Conservation (phyloP, 2,888 invertebrate genomes). For the Coelogynopora nodosa region DNA sequence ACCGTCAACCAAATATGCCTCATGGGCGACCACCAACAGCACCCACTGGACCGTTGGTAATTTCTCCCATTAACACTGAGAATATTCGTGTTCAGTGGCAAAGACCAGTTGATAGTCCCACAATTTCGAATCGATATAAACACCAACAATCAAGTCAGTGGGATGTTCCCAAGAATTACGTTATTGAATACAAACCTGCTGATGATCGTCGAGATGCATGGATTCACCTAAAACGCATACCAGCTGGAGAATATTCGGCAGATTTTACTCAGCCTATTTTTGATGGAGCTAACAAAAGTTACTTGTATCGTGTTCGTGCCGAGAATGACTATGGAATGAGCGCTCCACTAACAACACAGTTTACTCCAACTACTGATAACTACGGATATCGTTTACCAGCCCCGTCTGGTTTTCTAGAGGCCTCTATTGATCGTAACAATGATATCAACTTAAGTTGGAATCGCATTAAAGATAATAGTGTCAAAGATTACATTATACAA, state of each 20-base stretch:
- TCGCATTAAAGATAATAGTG: background rate
- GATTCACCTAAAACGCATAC: background rate
- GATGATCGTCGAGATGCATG: background rate
- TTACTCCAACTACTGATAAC: background rate
- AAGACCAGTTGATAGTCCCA: constrained; percentile 36
- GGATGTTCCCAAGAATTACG: background rate
- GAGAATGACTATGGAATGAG: constrained; percentile 27
- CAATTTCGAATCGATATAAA: background rate
- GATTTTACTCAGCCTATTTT: background rate
- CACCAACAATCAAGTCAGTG: background rate
- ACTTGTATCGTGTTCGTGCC: constrained; percentile 22
- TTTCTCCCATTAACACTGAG: constrained; percentile 60
- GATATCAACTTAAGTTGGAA: background rate
- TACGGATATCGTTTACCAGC: background rate
- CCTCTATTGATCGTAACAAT: background rate
- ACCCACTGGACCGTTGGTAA: constrained; percentile 64
- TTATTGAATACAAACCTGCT: background rate
- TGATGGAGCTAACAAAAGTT: background rate
- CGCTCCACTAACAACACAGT: constrained; percentile 23
- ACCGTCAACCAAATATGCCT: background rate
- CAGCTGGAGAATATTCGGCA: background rate
- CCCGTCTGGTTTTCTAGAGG: background rate
- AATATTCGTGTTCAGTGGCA: constrained; percentile 44
- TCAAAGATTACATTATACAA: constrained; percentile 18
- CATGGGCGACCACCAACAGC: background rate